phyloP scores from a whole-genome alignment of 2,113 vertebrate genomes.

The Sinosuthora webbiana region DNA sequence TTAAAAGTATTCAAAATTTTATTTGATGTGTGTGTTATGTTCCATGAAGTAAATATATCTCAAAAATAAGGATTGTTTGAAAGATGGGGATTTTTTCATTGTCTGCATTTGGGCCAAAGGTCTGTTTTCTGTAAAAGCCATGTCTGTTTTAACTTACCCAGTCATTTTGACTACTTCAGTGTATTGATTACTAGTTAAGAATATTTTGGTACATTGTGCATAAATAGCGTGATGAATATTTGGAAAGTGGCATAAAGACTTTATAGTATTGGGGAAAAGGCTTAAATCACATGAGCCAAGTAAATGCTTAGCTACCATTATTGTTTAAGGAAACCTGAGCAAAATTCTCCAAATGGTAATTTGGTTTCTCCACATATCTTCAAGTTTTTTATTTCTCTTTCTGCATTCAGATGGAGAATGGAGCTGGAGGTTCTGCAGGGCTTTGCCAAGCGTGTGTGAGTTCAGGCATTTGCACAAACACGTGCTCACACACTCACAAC shows the following conservation, averaged over 20 bases:
- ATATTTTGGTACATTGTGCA: background rate
- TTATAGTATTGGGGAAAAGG: background rate
- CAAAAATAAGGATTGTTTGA: constrained; percentile 55
- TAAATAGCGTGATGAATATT: background rate
- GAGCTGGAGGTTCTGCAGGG: background rate
- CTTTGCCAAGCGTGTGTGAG: background rate
- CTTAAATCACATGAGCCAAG: background rate
- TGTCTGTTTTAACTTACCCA: constrained; percentile 63
- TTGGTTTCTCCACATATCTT: background rate
- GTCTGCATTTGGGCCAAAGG: constrained; percentile 2
- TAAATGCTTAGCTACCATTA: background rate
- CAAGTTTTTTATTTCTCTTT: background rate
- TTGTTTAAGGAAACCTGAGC: background rate
- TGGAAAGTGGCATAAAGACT: constrained; percentile 11
- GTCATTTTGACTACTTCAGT: constrained; percentile 49
- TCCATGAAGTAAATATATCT: constrained; percentile 22
- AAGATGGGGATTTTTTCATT: background rate
- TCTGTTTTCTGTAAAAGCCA: constrained; percentile 68
- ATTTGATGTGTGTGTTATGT: constrained; percentile 23
- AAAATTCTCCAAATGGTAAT: background rate
- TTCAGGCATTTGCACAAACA: background rate
- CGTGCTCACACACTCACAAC: background rate
- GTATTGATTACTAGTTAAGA: constrained; percentile 40
- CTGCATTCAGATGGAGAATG: background rate
- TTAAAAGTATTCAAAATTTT: background rate